These are phyloP conservation scores for Coelopa frigida DNA, from an alignment of 1,140 invertebrate genomes.

Conservation along the genomic window DNA sequence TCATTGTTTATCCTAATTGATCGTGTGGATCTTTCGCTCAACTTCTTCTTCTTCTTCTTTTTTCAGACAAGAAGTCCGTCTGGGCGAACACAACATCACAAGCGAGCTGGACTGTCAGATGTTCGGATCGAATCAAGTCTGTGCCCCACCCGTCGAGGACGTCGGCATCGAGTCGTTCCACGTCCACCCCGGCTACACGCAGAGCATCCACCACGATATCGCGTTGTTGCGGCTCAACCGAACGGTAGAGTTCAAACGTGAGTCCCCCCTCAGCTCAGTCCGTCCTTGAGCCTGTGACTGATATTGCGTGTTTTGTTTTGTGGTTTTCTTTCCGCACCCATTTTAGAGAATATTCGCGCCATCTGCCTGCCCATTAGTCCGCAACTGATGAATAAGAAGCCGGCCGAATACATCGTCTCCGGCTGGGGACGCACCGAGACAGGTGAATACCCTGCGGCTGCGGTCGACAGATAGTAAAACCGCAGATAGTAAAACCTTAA, in stretches of 20 bases:
- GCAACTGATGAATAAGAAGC: too few species aligned
- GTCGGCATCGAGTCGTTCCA: slow-evolving; percentile 51
- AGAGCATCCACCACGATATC: slow-evolving; percentile 56
- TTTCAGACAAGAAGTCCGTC: slow-evolving; percentile 47
- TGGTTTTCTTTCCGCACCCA: neutral
- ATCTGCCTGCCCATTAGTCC: slow-evolving; percentile 61
- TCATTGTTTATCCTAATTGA: too few species aligned
- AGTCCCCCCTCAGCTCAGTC: neutral
- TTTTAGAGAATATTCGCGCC: slow-evolving; percentile 53
- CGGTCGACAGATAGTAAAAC: too few species aligned
- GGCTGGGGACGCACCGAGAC: slow-evolving; percentile 60
- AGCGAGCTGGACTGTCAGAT: slow-evolving; percentile 50
- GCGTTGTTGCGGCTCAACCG: slow-evolving; percentile 49
- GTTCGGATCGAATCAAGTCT: slow-evolving; percentile 30
- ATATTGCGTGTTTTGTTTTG: neutral
- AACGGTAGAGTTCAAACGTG: neutral
- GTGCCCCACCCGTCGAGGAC: slow-evolving; percentile 49
- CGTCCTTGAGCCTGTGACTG: too few species aligned
- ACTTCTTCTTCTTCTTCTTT: too few species aligned
- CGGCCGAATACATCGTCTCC: slow-evolving; percentile 51
- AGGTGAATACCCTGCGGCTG: too few species aligned
- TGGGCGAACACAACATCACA: slow-evolving; percentile 56
- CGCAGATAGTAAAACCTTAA: too few species aligned
- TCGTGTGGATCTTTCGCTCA: too few species aligned
- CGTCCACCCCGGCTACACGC: slow-evolving; percentile 54